phyloP scores from a whole-genome alignment of 92 coral and sea anemone genomes.

The Epizoanthus rinbou region DNA sequence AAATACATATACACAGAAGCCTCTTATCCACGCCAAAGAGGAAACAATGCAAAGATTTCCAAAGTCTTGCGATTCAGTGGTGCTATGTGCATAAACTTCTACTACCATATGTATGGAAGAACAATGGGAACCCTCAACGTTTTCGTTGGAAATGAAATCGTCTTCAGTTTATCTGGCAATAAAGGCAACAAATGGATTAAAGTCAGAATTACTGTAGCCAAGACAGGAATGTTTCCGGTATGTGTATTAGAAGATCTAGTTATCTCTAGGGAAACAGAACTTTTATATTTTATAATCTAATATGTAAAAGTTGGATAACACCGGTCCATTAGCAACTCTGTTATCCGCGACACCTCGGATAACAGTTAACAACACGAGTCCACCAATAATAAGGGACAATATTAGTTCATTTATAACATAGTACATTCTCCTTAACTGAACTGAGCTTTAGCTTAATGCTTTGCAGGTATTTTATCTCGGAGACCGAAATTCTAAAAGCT shows the following conservation, averaged over 20 bases:
- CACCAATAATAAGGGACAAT: too few species aligned
- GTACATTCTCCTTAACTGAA: too few species aligned
- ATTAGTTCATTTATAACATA: too few species aligned
- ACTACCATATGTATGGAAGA: conserved; percentile 45
- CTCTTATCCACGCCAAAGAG: conserved; percentile 10
- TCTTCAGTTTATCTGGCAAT: conserved; percentile 46
- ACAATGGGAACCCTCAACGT: conserved; percentile 42
- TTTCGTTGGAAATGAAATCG: conserved; percentile 8
- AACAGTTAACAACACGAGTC: too few species aligned
- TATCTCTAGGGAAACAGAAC: neutral
- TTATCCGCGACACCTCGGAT: too few species aligned
- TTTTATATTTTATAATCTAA: too few species aligned
- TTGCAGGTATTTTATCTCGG: too few species aligned
- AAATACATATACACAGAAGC: conserved; percentile 33
- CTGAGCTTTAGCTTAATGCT: too few species aligned
- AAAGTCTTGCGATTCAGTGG: conserved; percentile 13
- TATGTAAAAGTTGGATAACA: too few species aligned
- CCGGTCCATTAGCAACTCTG: too few species aligned
- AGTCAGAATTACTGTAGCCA: conserved; percentile 9
- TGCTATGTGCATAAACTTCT: conserved; percentile 30
- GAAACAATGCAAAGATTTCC: conserved; percentile 9
- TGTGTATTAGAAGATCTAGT: neutral
- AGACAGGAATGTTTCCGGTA: conserved; percentile 27
- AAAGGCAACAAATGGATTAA: conserved; percentile 37
- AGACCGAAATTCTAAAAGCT: too few species aligned